Percentiles rank a stretch among this genome's conserved stretches.
Evolutionary conservation across 2,888 invertebrate genomes (phyloP).

Genomic region (Drosophila testacea): DNA sequence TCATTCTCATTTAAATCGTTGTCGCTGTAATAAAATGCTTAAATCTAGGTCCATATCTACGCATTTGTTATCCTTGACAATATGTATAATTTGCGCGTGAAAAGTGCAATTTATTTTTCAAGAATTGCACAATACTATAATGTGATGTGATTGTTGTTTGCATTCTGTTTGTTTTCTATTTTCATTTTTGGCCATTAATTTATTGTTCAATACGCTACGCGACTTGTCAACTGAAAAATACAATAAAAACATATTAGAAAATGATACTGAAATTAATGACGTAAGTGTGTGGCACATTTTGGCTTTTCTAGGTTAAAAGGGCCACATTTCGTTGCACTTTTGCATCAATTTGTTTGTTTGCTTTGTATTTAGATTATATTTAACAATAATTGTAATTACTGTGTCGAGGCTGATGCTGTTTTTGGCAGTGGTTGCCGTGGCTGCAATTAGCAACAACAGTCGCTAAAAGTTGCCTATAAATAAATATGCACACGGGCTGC

Average conservation of each 20-base stretch:
- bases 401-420: slow-evolving; percentile 59
- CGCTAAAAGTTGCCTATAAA: slow-evolving; percentile 30
- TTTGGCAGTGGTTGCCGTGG: slow-evolving; percentile 21
- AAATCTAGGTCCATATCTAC: slow-evolving; percentile 84
- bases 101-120: slow-evolving; percentile 56
- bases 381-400: slow-evolving; percentile 63
- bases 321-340: slow-evolving; percentile 18
- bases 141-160: slow-evolving; percentile 16
- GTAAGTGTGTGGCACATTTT: slow-evolving; percentile 40
- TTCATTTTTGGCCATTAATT: slow-evolving; percentile 55
- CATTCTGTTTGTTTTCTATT: slow-evolving; percentile 24
- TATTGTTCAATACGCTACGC: slow-evolving; percentile 29
- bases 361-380: slow-evolving; percentile 36
- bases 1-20: slow-evolving; percentile 72
- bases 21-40: slow-evolving; percentile 78
- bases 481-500: slow-evolving; percentile 52
- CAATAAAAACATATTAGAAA: slow-evolving; percentile 8
- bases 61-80: slow-evolving; percentile 83
- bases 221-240: slow-evolving; percentile 31
- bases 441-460: slow-evolving; percentile 47
- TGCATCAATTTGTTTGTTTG: slow-evolving; percentile 14
- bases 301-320: slow-evolving; percentile 32
- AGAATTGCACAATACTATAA: slow-evolving; percentile 33
- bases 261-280: slow-evolving; percentile 57
- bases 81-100: slow-evolving; percentile 48